Percentiles rank a stretch among this genome's conserved stretches.
Conservation (phyloP, 2,113 vertebrate genomes). For the Hyaena hyaena region DNA sequence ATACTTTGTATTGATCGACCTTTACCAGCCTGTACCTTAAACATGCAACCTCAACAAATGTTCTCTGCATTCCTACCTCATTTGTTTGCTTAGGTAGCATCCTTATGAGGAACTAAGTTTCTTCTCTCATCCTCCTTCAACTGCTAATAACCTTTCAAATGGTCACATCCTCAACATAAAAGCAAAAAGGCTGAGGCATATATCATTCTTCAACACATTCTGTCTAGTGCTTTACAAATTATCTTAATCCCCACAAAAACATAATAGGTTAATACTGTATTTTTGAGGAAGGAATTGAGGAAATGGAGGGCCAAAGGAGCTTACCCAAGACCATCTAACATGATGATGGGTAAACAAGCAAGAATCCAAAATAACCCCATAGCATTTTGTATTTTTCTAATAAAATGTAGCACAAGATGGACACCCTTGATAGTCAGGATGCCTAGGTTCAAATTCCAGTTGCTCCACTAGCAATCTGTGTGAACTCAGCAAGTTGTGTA, state of each 20-base stretch:
- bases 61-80: background rate
- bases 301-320: background rate
- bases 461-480: background rate
- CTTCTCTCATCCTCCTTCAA: background rate
- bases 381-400: background rate
- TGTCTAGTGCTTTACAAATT: background rate
- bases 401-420: background rate
- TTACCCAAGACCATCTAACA: background rate
- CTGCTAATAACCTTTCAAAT: slow-evolving; percentile 1
- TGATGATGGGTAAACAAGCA: background rate
- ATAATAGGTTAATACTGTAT: background rate
- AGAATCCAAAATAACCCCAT: background rate
- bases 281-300: background rate
- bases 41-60: background rate
- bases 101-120: background rate
- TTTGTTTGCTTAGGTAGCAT: background rate
- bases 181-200: background rate
- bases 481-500: background rate
- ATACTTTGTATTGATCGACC: background rate
- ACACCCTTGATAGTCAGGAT: background rate
- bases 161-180: background rate
- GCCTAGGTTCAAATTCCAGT: background rate
- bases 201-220: background rate
- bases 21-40: slow-evolving; percentile 12
- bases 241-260: background rate